Evolutionary conservation across 1,140 invertebrate species (phyloP), one percentile per base, ranked within the genome.

Genomic region (Glomeris maerens): DNA sequence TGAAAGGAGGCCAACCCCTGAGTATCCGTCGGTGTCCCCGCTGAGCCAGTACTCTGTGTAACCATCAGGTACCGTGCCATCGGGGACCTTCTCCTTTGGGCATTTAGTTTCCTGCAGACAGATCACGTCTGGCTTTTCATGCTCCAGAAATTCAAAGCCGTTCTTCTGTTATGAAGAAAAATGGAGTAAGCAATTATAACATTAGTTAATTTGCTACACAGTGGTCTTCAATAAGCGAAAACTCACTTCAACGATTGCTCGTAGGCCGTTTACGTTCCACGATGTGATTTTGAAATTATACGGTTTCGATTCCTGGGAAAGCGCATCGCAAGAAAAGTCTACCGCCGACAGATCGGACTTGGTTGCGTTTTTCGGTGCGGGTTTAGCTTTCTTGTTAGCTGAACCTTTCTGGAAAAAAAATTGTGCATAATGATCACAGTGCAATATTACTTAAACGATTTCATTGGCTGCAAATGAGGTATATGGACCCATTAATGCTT

Each of bases 41-140:
- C 76, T 73, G 41, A 77, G 63, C 78, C 82, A 94, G 65, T 88
- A 93, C 1, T 73, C 72, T 58, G 88, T 76, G 64, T 96, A 96
- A 25, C 80, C 86, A 1, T 78, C 68, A 22, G 92, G 59, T 57
- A 83, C 41, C 7, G 83, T 66, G 68, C 90, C 84, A 21, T 75
- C 66, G 0, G 93, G 93, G 27, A 97, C 63, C 63, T 93, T 90
- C 1, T 78, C 74, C 57, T 78, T 71, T 10, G 77, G 72, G 66
- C 92, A 97, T 72, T 95, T 97, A 0, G 80, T 88, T 69, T 98
- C 94, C 76, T 97, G 92, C 0, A 98, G 58, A 59, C 87, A 92
- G 29, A 98, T 69, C 52, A 98, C 84, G 63, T 98, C 93, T 21
- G 94, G 86, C 60, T 86, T 73, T 67, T 93, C 90, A 56, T 80